Evolutionary conservation across 2,113 vertebrate genomes (phyloP), one percentile per base, ranked within the genome.

Genomic region (Pseudopipra pipra): DNA sequence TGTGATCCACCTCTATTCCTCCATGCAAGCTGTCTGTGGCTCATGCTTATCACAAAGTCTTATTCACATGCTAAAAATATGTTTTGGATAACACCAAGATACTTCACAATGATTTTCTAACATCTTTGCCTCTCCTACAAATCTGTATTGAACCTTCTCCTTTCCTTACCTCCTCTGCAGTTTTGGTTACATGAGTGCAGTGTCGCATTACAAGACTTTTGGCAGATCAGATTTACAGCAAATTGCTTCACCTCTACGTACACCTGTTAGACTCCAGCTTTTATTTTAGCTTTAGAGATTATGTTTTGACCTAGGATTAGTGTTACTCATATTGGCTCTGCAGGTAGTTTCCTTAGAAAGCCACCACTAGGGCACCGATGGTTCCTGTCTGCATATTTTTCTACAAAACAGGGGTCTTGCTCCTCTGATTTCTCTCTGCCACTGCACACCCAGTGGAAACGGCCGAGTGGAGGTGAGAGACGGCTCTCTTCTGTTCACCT

Each of bases 361-460:
- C 10, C 25, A 6, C 27, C 31, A 6, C 23, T 3, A 1, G 16
- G 47, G 12, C 39, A 43, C 47, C 0, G 2, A 8, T n/a, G 49
- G 7, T 9, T 55, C 46, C 46, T 35, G 24, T 8, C 49, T 4
- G 28, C 11, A 9, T 13, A 3, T n/a, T 89, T 68, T 62, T 25
- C 31, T 23, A 21, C 52, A 35, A 16, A 28, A 28, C 4, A 5
- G 35, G 5, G 15, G 11, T n/a, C 25, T 59, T 8, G 12, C 22
- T 13, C 8, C 9, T 37, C 13, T 7, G 18, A 2, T 55, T 81
- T 47, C 47, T 8, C 31, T 39, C 47, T 31, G 52, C 27, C 68
- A 11, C 49, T 30, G 27, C 37, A 24, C n/a, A 52, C 11, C 44
- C 7, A 2, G 15, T 0, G 46, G 25, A 9, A 3, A 3, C 0